Evolutionary conservation across 2,888 invertebrate genomes (phyloP), one percentile per base, ranked within the genome.

Genomic region (Trypoxylon attenuatum): DNA sequence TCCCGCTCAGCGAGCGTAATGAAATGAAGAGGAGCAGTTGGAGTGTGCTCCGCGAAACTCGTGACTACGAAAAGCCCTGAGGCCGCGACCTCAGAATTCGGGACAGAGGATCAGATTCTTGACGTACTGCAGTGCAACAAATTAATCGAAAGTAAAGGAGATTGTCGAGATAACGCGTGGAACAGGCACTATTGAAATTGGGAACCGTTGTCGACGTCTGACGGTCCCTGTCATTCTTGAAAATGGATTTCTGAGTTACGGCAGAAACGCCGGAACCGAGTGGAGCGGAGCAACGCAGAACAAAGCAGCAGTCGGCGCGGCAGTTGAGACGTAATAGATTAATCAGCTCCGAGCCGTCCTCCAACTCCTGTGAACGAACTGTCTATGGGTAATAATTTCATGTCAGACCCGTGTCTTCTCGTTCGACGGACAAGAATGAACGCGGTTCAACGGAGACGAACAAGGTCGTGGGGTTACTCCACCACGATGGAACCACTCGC

Each of bases 301-400:
- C 72, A 73, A 72, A 66, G 8, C 25, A 55, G 64, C 53, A 54
- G 50, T 51, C 51, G 55, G 27, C 38, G 38, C 43, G 43, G n/a
- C 15, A 43, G 41, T 15, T 38, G 62, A 51, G 47, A 57, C 62
- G 71, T 75, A 71, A 73, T 65, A 59, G 75, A 74, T 73, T 73
- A 71, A 75, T 75, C 73, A 71, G 62, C 61, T 63, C 71, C 54
- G 19, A 49, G 59, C 15, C n/a, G 39, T 38, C 15, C 18, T 33
- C 49, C 49, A 50, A 42, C 33, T 46, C 18, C 43, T 19, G n/a
- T n/a, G 21, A 45, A 51, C 42, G 60, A 46, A 29, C 64, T 63
- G 39, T 54, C 46, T 27, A 21, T 19, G 49, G 46, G 58, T 58
- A 58, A 67, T 68, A 60, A 68, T 68, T 60, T 53, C 67, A 43